Base-by-base conservation (phyloP, 2,888 invertebrate genomes). In the Tyria jacobaeae region DNA sequence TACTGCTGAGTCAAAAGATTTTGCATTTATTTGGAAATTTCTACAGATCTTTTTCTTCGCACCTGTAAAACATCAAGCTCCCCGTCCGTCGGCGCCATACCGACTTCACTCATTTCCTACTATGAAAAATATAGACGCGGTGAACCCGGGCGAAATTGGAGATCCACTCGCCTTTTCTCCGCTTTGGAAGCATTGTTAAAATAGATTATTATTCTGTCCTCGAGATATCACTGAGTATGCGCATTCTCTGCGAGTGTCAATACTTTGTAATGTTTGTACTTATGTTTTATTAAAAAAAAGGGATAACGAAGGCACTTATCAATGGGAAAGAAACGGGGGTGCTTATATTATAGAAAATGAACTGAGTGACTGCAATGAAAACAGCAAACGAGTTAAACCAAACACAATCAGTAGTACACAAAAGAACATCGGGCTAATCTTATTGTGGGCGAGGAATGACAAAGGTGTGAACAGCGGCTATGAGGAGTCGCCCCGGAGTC, bases 401-500 rank as follows among this genome's bases (percentile, higher is more conserved):
- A 83, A 87, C 76, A 90, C 90, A 90, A 90, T 89, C 83, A 86
- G 71, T 63, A 67, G 81, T 78, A 71, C 68, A 91, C 90, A 92
- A 92, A 90, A 89, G 91, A 85, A 80, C 83, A 78, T 78, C 73
- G 75, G 76, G 80, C 82, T 92, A 91, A 92, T 92, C 92, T 90
- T 83, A 85, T 89, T 90, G 90, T 83, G 81, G 78, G 81, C 73
- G 81, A 78, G 79, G 67, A 74, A 79, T 76, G 83, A 89, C 86
- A 89, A 88, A 84, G 71, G 79, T 73, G 81, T 74, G 78, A 80
- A 76, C 65, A 64, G 76, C 62, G 77, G 75, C 74, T 70, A 75
- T 73, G 75, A 79, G 82, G 77, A 87, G 88, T 77, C 87, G 90
- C 88, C 92, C 80, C 74, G 73, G 73, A 82, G 92, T 90, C 91